phyloP scores from a whole-genome alignment of 92 coral and sea anemone species.

The Phenganax marumi region DNA sequence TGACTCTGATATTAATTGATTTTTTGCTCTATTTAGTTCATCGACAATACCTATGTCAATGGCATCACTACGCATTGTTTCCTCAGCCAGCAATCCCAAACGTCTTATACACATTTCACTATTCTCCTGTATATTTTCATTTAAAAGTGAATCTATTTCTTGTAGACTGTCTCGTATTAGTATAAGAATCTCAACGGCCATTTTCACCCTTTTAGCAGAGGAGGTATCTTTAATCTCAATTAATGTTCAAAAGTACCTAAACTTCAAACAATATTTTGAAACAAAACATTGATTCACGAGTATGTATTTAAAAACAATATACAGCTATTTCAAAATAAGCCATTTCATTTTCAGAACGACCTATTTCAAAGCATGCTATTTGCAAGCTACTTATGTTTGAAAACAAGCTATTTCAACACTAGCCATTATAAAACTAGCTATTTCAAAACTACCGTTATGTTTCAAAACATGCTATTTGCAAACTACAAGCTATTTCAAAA shows the following conservation, averaged over 20 bases:
- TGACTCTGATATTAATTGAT: neutral
- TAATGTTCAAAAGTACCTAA: neutral
- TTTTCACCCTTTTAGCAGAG: neutral
- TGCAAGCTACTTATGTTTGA: neutral
- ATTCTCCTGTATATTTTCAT: neutral
- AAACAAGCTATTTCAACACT: neutral
- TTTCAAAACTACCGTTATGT: neutral
- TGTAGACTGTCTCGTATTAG: neutral
- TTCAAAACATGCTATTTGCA: neutral
- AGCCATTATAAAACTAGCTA: neutral
- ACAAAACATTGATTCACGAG: neutral
- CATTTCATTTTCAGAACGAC: neutral
- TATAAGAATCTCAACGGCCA: neutral
- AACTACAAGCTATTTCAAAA: neutral
- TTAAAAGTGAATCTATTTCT: neutral
- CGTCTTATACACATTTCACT: neutral
- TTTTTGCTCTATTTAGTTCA: slow-evolving; percentile 1
- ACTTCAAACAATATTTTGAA: neutral
- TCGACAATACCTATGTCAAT: neutral
- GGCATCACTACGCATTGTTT: neutral
- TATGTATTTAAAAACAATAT: neutral
- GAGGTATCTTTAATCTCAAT: neutral
- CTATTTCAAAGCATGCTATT: neutral
- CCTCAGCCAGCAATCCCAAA: neutral
- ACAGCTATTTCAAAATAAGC: neutral